Conservation (phyloP, 1,140 invertebrate genomes). For the Euwallacea fornicatus region DNA sequence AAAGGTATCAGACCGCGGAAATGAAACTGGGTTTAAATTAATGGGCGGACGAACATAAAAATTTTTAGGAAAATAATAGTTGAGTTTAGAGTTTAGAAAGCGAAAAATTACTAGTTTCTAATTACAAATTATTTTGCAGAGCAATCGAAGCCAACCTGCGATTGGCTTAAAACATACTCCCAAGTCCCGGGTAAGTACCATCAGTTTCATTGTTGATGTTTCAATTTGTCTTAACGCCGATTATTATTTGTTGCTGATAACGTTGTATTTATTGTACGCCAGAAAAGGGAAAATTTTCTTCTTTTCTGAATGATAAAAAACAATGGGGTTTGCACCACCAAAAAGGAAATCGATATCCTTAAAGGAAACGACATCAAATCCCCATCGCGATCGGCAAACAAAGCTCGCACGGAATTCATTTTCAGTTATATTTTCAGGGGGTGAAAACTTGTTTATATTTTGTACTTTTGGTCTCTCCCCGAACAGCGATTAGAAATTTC, state of each 20-base stretch:
- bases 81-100: too few species aligned
- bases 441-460: background rate
- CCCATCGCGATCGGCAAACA: background rate
- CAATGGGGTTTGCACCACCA: background rate
- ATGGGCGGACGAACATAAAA: too few species aligned
- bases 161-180: conserved; percentile 75
- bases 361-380: background rate
- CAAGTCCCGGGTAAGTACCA: conserved; percentile 70
- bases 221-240: background rate
- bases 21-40: too few species aligned
- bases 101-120: too few species aligned
- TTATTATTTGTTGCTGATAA: background rate
- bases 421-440: background rate
- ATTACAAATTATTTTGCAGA: conserved; percentile 59
- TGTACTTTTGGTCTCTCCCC: too few species aligned
- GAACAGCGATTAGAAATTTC: too few species aligned
- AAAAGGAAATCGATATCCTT: background rate
- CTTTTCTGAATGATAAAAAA: background rate
- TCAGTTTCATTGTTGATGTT: background rate
- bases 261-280: background rate
- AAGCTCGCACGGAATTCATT: background rate
- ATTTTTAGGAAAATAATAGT: too few species aligned
- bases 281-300: background rate
- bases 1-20: too few species aligned
- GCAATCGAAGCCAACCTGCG: conserved; percentile 74